Base-by-base conservation (phyloP, 2,113 vertebrate genomes). In the Leptocoma aspasia region DNA sequence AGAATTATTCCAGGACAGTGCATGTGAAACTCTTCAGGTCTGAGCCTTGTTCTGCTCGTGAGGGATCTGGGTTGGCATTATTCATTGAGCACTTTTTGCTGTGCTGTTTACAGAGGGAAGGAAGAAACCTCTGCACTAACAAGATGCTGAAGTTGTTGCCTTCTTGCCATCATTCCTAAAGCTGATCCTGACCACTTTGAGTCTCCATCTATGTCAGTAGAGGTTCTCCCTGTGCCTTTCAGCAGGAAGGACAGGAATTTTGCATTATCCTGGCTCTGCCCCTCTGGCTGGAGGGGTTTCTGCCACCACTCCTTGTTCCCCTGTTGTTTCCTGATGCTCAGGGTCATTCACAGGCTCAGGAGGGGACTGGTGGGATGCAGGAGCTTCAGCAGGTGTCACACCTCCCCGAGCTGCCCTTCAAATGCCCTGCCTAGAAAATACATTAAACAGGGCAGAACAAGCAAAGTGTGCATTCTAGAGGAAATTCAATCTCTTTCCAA, bases 301-400 rank as follows among this genome's bases (percentile, higher is more conserved):
- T 37, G 7, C 16, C 3, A 1, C 10, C 10, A 1, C 11, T n/a
- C 17, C 13, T 0, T 1, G 24, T 11, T 35, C 15, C 24, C 1
- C 30, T 31, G 18, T 1, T 14, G 30, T 63, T 50, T 10, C 1
- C n/a, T 33, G 0, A 12, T 6, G 2, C 49, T 30, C 31, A 2
- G 27, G 1, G 59, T 15, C 2, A 1, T 22, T 9, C 9, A 2
- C 7, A 15, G 59, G 26, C 14, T 3, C 1, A 20, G 41, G 15
- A 3, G 10, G 30, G 49, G 27, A 28, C 61, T 27, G 68, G 17
- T 13, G 68, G 47, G 28, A 2, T 2, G 6, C 26, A 31, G 15
- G 54, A 44, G 1, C 63, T 22, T 13, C 28, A 22, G 61, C 26
- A 24, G 8, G 1, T 2, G 7, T 9, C 52, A 4, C 7, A 3